A percentile compares a stretch with the other conserved stretches of the same genome.
Conservation (phyloP, 2,888 invertebrate genomes). For the Hoplodrina blanda region DNA sequence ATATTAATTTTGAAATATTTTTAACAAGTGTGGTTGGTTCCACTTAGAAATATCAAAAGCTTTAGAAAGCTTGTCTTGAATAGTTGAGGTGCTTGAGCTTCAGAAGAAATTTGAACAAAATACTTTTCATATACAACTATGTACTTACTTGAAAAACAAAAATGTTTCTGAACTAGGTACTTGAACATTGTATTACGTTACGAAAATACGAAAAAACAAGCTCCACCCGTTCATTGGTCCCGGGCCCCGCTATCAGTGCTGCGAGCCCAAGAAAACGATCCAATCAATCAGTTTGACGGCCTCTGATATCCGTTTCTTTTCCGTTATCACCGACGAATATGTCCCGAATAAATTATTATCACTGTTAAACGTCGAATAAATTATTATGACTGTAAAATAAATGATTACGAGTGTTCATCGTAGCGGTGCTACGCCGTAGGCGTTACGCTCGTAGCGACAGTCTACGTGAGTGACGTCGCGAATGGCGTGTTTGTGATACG, state of each 20-base stretch:
- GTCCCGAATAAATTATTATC: slow-evolving; percentile 63
- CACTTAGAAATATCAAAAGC: neutral
- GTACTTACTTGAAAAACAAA: neutral
- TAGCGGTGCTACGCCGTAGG: slow-evolving; percentile 46
- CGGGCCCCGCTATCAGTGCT: slow-evolving; percentile 56
- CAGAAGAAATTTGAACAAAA: neutral
- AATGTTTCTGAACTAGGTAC: neutral
- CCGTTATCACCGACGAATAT: slow-evolving; percentile 64
- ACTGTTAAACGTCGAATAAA: slow-evolving; percentile 54
- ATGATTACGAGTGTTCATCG: slow-evolving; percentile 50
- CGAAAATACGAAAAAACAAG: neutral
- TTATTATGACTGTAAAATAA: slow-evolving; percentile 53
- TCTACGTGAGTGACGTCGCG: slow-evolving; percentile 42
- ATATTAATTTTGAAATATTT: neutral
- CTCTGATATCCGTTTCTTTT: slow-evolving; percentile 62
- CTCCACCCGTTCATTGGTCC: slow-evolving; percentile 41
- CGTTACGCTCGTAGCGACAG: slow-evolving; percentile 36
- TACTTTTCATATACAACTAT: neutral
- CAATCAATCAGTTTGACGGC: slow-evolving; percentile 68
- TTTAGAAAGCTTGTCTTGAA: neutral
- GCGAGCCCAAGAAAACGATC: slow-evolving; percentile 62
- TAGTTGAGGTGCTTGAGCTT: neutral
- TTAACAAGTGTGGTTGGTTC: neutral
- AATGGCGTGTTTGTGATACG: slow-evolving; percentile 39
- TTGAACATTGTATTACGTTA: neutral